These are phyloP conservation scores for Lypha dubia DNA, from an alignment of 2,888 invertebrate genomes.

Conservation along the genomic window DNA sequence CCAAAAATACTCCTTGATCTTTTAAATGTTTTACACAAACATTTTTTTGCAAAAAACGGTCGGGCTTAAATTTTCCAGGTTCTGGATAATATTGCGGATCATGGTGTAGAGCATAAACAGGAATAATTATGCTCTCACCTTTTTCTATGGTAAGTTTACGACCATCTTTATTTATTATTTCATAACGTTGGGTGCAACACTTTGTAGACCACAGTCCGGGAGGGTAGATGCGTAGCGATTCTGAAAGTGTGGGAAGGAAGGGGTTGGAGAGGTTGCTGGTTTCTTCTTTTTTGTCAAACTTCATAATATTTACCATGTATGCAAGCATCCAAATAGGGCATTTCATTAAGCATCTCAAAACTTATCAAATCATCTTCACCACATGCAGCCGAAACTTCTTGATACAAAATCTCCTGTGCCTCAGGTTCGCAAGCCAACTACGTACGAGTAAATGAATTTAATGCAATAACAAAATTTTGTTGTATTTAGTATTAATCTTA, in stretches of 20 bases:
- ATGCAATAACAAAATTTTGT: not conserved
- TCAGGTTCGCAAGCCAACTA: slow-evolving; percentile 78
- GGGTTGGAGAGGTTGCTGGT: not conserved
- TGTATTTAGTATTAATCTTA: not conserved
- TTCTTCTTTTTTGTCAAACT: no score
- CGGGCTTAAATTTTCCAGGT: slow-evolving; percentile 79
- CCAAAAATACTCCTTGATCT: slow-evolving; percentile 80
- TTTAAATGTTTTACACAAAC: slow-evolving; percentile 78
- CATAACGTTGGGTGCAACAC: slow-evolving; percentile 78
- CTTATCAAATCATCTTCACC: slow-evolving; percentile 74
- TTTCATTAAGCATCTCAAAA: slow-evolving; percentile 78
- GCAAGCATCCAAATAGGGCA: slow-evolving; percentile 81
- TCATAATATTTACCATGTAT: slow-evolving; percentile 77
- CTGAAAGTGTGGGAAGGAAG: no score
- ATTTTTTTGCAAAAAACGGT: slow-evolving; percentile 79
- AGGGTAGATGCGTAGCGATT: slow-evolving; percentile 79
- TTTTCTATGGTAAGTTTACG: slow-evolving; percentile 74
- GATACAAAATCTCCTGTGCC: slow-evolving; percentile 77
- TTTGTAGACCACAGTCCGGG: slow-evolving; percentile 78
- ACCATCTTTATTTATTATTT: slow-evolving; percentile 76
- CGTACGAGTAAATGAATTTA: no score
- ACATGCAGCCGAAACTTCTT: slow-evolving; percentile 75
- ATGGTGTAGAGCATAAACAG: slow-evolving; percentile 79
- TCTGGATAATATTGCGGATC: slow-evolving; percentile 79
- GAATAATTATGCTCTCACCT: slow-evolving; percentile 78